These are phyloP conservation scores for Leptoclinus maculatus DNA, from an alignment of 2,797 vertebrate genomes.

Conservation along the genomic window DNA sequence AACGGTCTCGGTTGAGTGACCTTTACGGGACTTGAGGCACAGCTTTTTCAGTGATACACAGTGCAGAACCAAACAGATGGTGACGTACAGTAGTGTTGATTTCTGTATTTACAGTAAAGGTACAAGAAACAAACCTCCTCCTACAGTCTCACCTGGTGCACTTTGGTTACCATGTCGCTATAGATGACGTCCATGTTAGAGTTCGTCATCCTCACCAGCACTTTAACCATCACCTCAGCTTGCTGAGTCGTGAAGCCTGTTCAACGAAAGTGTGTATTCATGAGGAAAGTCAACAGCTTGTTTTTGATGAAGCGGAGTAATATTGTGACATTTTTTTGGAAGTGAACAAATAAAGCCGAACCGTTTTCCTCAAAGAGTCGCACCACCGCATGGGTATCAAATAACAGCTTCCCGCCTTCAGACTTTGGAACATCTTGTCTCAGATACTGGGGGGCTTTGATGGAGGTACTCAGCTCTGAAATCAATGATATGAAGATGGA, in stretches of 20 bases:
- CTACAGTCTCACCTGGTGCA: constrained; percentile 88
- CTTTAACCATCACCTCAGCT: constrained; percentile 90
- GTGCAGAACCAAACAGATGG: neutral
- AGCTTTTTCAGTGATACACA: neutral
- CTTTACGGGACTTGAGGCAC: neutral
- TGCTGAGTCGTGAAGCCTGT: constrained; percentile 91
- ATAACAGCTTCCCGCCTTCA: constrained; percentile 85
- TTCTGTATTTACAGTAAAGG: neutral
- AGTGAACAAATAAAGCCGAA: constrained; percentile 63
- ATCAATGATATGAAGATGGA: constrained; percentile 13
- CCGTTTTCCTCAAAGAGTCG: constrained; percentile 91
- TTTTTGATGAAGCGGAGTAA: neutral
- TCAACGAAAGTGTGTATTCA: neutral
- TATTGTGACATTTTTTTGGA: neutral
- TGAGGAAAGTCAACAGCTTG: neutral
- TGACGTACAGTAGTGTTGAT: too few species aligned
- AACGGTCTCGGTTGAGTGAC: neutral
- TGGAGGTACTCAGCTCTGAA: constrained; percentile 84
- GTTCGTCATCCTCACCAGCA: constrained; percentile 88
- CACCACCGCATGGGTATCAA: constrained; percentile 94
- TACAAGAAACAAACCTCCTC: neutral
- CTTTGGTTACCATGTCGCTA: constrained; percentile 95
- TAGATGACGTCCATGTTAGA: constrained; percentile 92
- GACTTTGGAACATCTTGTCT: constrained; percentile 74
- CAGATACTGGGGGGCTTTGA: constrained; percentile 72